phyloP scores from a whole-genome alignment of 2,797 vertebrate genomes.

The Cephalopachus bancanus region DNA sequence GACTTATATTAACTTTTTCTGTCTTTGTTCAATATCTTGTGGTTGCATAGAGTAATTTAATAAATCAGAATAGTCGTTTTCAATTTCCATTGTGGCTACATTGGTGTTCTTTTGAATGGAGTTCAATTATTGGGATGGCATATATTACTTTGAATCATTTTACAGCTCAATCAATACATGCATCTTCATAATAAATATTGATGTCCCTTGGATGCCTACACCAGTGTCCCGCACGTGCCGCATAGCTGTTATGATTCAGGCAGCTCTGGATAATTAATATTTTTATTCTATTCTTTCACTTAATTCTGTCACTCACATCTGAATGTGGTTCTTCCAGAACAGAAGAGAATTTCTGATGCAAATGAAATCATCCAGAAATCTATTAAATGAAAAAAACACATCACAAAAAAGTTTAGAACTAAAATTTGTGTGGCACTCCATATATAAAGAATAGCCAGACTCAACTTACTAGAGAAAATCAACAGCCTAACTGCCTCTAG shows the following conservation, averaged over 20 bases:
- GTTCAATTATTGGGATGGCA: constrained; percentile 85
- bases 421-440: neutral
- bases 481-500: neutral
- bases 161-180: constrained; percentile 85
- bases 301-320: neutral
- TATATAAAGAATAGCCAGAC: neutral
- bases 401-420: neutral
- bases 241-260: neutral
- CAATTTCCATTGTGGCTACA: constrained; percentile 62
- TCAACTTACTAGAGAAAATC: neutral
- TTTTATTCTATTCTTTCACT: constrained; percentile 64
- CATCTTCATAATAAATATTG: constrained; percentile 88
- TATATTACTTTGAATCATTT: constrained; percentile 85
- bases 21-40: constrained; percentile 73
- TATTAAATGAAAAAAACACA: neutral
- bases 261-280: constrained; percentile 61
- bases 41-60: constrained; percentile 71
- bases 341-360: constrained; percentile 35
- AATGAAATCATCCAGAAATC: neutral
- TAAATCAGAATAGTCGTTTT: constrained; percentile 77
- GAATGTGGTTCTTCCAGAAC: neutral
- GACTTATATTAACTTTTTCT: constrained; percentile 59
- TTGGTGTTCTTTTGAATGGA: constrained; percentile 82
- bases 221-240: constrained; percentile 48
- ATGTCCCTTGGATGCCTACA: constrained; percentile 69